Evolutionary conservation across 2,888 invertebrate genomes (phyloP).

Genomic region (Lissocephala sabroskyi): DNA sequence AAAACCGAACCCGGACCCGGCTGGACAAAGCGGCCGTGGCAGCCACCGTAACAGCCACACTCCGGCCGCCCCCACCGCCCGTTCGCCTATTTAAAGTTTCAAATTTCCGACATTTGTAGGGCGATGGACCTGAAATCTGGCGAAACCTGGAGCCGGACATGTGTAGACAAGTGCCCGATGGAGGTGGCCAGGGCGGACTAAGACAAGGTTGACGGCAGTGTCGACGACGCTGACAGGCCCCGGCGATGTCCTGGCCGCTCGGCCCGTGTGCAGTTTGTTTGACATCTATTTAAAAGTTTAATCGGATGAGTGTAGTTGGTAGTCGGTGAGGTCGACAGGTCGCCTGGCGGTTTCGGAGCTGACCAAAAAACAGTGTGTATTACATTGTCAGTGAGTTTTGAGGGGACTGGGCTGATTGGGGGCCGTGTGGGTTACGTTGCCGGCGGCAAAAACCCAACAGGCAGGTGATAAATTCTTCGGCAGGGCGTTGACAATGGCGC

Average conservation of each 20-base stretch:
- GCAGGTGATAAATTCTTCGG: too few species aligned
- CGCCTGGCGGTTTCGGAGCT: slow-evolving; percentile 51
- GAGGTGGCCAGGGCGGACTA: slow-evolving; percentile 35
- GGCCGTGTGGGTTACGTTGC: too few species aligned
- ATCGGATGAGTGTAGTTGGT: slow-evolving; percentile 66
- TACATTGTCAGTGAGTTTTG: slow-evolving; percentile 17
- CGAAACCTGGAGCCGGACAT: not conserved
- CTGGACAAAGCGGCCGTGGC: not conserved
- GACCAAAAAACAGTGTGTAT: slow-evolving; percentile 13
- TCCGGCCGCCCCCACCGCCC: slow-evolving; percentile 10
- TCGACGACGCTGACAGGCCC: too few species aligned
- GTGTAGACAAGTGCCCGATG: too few species aligned
- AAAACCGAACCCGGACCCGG: slow-evolving; percentile 1
- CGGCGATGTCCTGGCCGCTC: slow-evolving; percentile 57
- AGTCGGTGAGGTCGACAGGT: slow-evolving; percentile 65
- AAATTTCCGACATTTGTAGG: slow-evolving; percentile 59
- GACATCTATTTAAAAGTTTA: slow-evolving; percentile 67
- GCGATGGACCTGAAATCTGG: not conserved
- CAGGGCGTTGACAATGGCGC: not conserved
- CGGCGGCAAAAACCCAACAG: too few species aligned
- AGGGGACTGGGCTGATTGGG: too few species aligned
- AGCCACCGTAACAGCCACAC: slow-evolving; percentile 8
- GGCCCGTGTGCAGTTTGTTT: slow-evolving; percentile 62
- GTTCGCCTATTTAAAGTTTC: slow-evolving; percentile 52
- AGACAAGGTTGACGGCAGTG: slow-evolving; percentile 34